Evolutionary conservation across 2,113 vertebrate species (phyloP), one percentile per base, ranked within the genome.

Genomic region (Periophthalmodon schlosseri): DNA sequence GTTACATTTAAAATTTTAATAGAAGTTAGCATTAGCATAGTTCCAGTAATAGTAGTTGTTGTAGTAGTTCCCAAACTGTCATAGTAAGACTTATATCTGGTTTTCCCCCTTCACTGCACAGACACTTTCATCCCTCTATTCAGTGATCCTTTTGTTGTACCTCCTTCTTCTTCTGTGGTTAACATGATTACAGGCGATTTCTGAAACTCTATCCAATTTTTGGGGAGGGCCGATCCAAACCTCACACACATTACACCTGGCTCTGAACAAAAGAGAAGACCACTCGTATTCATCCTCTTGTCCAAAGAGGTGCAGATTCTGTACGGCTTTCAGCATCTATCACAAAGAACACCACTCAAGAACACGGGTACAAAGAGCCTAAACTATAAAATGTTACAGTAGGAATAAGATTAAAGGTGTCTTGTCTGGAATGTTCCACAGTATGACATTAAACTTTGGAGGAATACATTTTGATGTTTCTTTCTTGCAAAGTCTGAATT

Each of bases 131-230:
- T 67, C 39, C 5, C 39, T 65, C 34, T 2, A 12, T 47, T 67
- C 36, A 36, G 8, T 6, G 16, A 5, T 34, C 61, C 33, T 36
- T 36, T 64, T 34, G 33, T 34, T 15, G 16, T 9, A 5, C 28
- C 58, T 33, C 24, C 58, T 33, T 61, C 58, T 12, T 57, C 58
- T 64, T 34, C 61, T 64, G 39, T 46, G 20, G 65, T 21, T 67
- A 47, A 46, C 20, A 46, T 46, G 65, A 67, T 67, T 67, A 67
- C 34, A 67, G 10, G 63, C 63, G 6, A 39, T 65, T 65, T 65
- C 14, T 65, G 36, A 67, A 65, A 65, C 63, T 39, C 39, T 12
- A 67, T 47, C 18, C 65, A 57, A 12, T 23, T 57, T 57, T 57
- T 67, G 65, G 65, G 20, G 39, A 44, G 39, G 39, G 34, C 39